These are phyloP conservation scores for Branchellion lobata DNA, from an alignment of 2,888 invertebrate genomes.

Conservation along the genomic window DNA sequence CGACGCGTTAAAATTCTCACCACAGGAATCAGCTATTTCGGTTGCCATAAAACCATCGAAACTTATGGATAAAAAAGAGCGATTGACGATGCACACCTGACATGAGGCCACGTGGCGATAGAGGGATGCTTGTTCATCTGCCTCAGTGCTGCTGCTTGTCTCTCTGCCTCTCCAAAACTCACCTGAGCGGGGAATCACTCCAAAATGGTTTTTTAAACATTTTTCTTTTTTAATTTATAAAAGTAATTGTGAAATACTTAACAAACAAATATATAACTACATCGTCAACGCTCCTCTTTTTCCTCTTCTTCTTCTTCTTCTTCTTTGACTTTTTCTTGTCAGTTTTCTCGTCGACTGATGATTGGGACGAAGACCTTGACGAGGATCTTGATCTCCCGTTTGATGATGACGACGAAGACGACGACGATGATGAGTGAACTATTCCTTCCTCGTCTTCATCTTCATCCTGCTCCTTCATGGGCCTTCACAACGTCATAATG, in stretches of 20 bases:
- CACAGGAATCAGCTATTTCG: too few relatives aligned
- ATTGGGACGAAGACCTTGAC: not conserved
- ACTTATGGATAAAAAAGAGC: too few relatives aligned
- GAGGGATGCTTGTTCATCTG: not conserved
- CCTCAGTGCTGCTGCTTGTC: constrained; percentile 35
- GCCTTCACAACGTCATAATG: too few relatives aligned
- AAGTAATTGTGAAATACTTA: too few relatives aligned
- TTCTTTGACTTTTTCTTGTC: constrained; percentile 1
- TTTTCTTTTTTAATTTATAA: not conserved
- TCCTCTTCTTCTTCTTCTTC: constrained; percentile 12
- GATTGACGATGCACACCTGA: too few relatives aligned
- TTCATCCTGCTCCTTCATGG: not conserved
- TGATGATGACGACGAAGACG: not conserved
- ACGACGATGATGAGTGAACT: not conserved
- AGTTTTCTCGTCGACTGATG: not conserved
- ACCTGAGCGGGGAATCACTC: not conserved
- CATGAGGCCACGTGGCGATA: not conserved
- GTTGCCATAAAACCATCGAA: too few relatives aligned
- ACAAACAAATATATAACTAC: not conserved
- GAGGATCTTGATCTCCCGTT: not conserved
- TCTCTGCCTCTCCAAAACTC: constrained; percentile 38
- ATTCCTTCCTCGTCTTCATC: constrained; percentile 1
- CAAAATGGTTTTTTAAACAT: not conserved
- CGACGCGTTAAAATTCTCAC: too few relatives aligned
- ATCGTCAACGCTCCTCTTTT: constrained; percentile 32